phyloP scores from a whole-genome alignment of 2,113 vertebrate species.

The Toxotes jaculatrix region DNA sequence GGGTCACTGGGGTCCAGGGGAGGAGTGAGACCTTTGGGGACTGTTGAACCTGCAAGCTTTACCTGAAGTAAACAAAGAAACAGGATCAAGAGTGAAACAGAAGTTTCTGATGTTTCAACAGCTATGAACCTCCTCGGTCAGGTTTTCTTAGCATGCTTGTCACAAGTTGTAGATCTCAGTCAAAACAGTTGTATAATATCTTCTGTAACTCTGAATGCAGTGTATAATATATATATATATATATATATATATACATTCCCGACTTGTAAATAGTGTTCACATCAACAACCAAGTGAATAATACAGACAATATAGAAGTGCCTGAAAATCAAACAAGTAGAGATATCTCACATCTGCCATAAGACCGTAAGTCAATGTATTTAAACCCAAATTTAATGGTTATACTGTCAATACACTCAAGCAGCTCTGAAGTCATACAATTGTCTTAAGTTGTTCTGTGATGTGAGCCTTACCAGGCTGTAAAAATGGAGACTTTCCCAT shows the following conservation, averaged over 20 bases:
- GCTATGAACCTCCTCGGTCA: background rate
- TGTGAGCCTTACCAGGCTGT: background rate
- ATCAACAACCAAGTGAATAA: background rate
- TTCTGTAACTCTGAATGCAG: background rate
- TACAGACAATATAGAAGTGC: background rate
- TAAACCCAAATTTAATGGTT: background rate
- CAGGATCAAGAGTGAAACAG: background rate
- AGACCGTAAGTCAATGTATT: background rate
- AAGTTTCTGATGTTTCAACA: background rate
- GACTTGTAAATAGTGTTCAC: background rate
- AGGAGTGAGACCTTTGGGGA: constrained; percentile 79
- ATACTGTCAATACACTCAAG: background rate
- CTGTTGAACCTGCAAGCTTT: constrained; percentile 73
- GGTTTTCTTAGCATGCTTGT: background rate
- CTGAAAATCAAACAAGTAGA: background rate
- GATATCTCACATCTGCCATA: background rate
- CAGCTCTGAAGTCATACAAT: background rate
- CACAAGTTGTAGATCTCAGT: background rate
- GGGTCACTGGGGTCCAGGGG: constrained; percentile 88
- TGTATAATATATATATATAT: too few species aligned
- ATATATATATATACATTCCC: too few species aligned
- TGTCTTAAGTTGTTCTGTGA: too few species aligned
- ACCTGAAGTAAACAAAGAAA: constrained; percentile 54
- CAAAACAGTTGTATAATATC: background rate
- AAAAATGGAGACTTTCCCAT: background rate